Base-by-base conservation (phyloP, 1,140 invertebrate genomes). In the Metopolophium dirhodum region DNA sequence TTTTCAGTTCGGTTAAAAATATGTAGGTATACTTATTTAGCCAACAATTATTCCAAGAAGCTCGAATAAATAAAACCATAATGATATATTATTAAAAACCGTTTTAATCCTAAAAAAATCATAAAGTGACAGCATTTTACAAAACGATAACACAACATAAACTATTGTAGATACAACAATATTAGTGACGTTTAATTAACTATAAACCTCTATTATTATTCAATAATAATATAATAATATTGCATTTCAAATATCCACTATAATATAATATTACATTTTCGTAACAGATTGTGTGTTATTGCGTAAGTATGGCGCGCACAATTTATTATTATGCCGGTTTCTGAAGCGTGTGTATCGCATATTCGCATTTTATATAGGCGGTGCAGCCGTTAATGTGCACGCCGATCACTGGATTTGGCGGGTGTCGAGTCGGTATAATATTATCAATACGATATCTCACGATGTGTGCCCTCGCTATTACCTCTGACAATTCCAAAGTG, bases 401-500 rank as follows among this genome's bases (percentile, higher is more conserved):
- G 61, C 61, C 61, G 61, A 77, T 77, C 61, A 77, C 61, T 77
- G 61, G n/a, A n/a, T n/a, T 77, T 77, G 61, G 61, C 61, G 61
- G 11, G 61, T 35, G 61, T n/a, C 30, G 61, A 77, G 14, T 77
- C 30, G 61, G 61, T 14, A n/a, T 77, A n/a, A 77, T 77, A 77
- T n/a, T 68, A 68, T 77, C 61, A 77, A 77, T 77, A 35, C 61
- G 61, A 77, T 77, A 77, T 77, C 61, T 77, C 61, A 18, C 61
- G n/a, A 77, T 77, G 30, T 77, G 30, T 77, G 30, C 61, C 61
- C n/a, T 77, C 61, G n/a, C 61, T 77, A 77, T 77, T 77, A 77
- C 61, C 61, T 77, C 61, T 77, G 61, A 77, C 61, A 77, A 77
- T 77, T 77, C 61, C 14, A 77, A 77, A 77, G 61, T 77, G 61